Evolutionary conservation across 2,888 invertebrate species (phyloP).

Genomic region (Pomacea canaliculata): DNA sequence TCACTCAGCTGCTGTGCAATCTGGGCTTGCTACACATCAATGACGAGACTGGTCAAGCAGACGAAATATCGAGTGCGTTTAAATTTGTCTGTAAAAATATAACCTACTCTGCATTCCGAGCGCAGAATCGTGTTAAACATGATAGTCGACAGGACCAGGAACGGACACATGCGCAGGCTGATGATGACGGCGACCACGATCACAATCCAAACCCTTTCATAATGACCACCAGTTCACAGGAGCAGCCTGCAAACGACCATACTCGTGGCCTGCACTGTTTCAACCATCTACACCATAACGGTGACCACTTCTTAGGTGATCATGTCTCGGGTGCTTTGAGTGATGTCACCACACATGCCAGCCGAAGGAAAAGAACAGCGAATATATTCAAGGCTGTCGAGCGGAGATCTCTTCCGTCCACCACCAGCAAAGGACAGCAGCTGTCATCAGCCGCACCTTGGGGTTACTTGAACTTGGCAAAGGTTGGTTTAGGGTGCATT

Average conservation of each 20-base stretch:
- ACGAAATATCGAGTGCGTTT: background rate
- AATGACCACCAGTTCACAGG: background rate
- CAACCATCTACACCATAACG: background rate
- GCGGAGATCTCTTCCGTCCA: background rate
- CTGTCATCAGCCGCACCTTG: background rate
- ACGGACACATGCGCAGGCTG: background rate
- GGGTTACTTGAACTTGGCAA: background rate
- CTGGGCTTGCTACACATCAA: background rate
- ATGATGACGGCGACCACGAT: background rate
- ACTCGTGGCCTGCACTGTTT: background rate
- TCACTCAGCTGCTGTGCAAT: slow-evolving; percentile 12
- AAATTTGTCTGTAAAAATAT: background rate
- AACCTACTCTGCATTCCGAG: slow-evolving; percentile 8
- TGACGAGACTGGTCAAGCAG: slow-evolving; percentile 3
- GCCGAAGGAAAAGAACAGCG: background rate
- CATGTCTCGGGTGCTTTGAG: no score
- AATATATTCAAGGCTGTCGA: background rate
- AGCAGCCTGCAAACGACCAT: background rate
- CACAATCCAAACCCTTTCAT: no score
- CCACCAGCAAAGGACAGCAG: background rate
- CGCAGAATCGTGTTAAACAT: background rate
- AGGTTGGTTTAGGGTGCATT: no score
- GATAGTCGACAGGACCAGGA: background rate
- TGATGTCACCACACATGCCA: background rate
- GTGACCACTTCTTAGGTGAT: no score